These are phyloP conservation scores for Machaerirhynchus nigripectus DNA, from an alignment of 2,113 vertebrate species.

Conservation along the genomic window DNA sequence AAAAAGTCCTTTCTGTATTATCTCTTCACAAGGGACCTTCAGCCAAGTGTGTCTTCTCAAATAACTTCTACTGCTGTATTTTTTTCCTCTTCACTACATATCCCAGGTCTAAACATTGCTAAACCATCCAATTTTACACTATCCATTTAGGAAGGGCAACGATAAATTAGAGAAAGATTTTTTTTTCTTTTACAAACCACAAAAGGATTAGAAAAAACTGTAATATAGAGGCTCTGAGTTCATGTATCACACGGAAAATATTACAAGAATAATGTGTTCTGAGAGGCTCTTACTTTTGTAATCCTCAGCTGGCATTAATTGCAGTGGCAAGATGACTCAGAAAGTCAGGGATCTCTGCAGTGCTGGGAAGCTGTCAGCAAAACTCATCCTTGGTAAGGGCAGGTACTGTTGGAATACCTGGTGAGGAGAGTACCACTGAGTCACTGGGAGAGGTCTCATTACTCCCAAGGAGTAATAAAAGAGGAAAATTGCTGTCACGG, in stretches of 20 bases:
- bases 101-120: neutral
- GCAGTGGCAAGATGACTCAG: neutral
- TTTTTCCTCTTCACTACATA: neutral
- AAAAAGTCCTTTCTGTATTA: neutral
- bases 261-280: neutral
- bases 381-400: neutral
- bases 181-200: neutral
- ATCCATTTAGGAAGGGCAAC: neutral
- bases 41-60: neutral
- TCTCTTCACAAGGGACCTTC: neutral
- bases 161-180: neutral
- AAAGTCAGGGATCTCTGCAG: neutral
- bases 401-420: neutral
- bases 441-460: neutral
- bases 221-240: neutral
- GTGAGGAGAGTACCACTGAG: neutral
- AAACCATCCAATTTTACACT: neutral
- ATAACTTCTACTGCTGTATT: neutral
- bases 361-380: neutral
- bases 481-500: neutral
- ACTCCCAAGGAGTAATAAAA: neutral
- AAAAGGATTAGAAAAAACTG: neutral
- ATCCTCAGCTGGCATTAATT: neutral
- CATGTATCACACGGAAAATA: fast-evolving
- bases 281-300: neutral